phyloP scores from a whole-genome alignment of 1,140 invertebrate genomes.

The Euwallacea fornicatus region DNA sequence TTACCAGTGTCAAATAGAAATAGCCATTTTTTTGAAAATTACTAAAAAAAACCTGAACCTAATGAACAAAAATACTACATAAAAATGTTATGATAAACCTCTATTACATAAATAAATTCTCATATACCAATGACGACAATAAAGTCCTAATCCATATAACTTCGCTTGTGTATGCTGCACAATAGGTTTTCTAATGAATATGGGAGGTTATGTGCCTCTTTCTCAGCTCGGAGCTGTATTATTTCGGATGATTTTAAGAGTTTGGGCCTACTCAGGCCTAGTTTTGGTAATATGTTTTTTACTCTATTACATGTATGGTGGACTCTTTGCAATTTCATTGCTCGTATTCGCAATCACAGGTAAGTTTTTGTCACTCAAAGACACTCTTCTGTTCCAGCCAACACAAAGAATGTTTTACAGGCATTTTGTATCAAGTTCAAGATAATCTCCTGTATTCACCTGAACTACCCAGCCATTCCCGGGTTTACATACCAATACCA shows the following conservation, averaged over 20 bases:
- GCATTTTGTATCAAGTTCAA: constrained; percentile 80
- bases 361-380: constrained; percentile 51
- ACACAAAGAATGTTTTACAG: constrained; percentile 54
- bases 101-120: too few relatives aligned
- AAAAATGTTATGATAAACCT: too few relatives aligned
- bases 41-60: too few relatives aligned
- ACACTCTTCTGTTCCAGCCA: constrained; percentile 17
- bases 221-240: constrained; percentile 46
- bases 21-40: too few relatives aligned
- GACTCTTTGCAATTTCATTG: constrained; percentile 68
- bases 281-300: constrained; percentile 69
- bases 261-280: constrained; percentile 57
- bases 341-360: constrained; percentile 68
- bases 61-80: too few relatives aligned
- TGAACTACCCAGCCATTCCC: constrained; percentile 81
- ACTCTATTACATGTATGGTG: constrained; percentile 81
- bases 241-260: constrained; percentile 48
- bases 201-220: constrained; percentile 50
- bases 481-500: constrained; percentile 83
- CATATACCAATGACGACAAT: too few relatives aligned
- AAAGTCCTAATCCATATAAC: too few relatives aligned
- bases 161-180: too few relatives aligned
- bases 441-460: constrained; percentile 88
- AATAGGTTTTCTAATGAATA: constrained; percentile 29
- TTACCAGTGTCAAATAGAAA: too few relatives aligned